Conservation (phyloP, 2,113 vertebrate genomes). For the Stigmatopora argus region DNA sequence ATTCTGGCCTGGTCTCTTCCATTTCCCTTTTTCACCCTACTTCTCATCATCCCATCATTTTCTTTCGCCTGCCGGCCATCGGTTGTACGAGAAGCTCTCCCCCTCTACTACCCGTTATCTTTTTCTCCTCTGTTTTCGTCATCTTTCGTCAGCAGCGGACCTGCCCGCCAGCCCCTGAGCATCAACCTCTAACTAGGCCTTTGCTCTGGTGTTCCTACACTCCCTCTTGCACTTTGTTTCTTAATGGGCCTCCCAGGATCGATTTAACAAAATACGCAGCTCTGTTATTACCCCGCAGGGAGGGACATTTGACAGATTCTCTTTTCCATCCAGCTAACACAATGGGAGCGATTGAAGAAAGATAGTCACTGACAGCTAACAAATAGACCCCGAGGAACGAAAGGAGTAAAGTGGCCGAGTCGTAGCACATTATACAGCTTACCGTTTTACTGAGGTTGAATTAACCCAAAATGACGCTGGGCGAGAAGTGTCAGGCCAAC, state of each 20-base stretch:
- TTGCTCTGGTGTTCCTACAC: slow-evolving; percentile 29
- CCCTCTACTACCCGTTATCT: slow-evolving; percentile 21
- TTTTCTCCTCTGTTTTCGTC: slow-evolving; percentile 10
- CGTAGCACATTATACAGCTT: slow-evolving; percentile 42
- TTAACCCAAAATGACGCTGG: slow-evolving; percentile 20
- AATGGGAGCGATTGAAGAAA: slow-evolving; percentile 47
- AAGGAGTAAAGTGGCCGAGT: slow-evolving; percentile 40
- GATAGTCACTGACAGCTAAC: slow-evolving; percentile 62
- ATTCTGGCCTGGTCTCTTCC: background rate
- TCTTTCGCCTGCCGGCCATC: slow-evolving; percentile 27
- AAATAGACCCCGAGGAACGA: slow-evolving; percentile 51
- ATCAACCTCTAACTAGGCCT: slow-evolving; percentile 34
- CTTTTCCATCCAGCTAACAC: slow-evolving; percentile 51
- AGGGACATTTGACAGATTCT: slow-evolving; percentile 52
- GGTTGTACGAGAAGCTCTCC: slow-evolving; percentile 20
- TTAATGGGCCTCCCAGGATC: slow-evolving; percentile 49
- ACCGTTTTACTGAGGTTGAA: slow-evolving; percentile 45
- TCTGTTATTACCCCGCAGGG: slow-evolving; percentile 56
- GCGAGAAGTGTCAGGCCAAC: no score
- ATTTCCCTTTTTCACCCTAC: slow-evolving; percentile 3
- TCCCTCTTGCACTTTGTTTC: slow-evolving; percentile 28
- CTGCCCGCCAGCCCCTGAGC: slow-evolving; percentile 20
- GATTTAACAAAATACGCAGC: slow-evolving; percentile 56
- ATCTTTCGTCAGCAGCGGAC: slow-evolving; percentile 12
- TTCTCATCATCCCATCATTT: slow-evolving; percentile 25